phyloP scores from a whole-genome alignment of 2,797 vertebrate species.

The Tokudaia muenninki region DNA sequence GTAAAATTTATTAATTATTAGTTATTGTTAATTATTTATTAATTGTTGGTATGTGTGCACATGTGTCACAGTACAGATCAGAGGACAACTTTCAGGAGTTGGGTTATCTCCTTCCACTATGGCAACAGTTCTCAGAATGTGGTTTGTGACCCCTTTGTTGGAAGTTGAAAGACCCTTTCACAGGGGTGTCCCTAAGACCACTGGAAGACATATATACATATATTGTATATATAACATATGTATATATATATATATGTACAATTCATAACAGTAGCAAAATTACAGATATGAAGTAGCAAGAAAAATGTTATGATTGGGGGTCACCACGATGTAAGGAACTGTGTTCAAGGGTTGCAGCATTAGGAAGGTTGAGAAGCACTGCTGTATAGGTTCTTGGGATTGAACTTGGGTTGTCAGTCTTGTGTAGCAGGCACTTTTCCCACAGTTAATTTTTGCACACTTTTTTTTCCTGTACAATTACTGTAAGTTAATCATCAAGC shows the following conservation, averaged over 20 bases:
- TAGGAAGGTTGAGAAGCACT: neutral
- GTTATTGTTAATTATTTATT: neutral
- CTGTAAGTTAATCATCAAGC: neutral
- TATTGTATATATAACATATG: too few species aligned
- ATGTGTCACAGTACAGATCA: neutral
- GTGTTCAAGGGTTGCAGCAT: neutral
- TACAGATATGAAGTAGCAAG: neutral
- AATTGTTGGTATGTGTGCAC: neutral
- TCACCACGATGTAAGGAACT: neutral
- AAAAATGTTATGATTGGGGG: neutral
- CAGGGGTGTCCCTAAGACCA: neutral
- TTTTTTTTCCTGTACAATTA: conserved; percentile 29
- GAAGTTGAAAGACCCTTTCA: neutral
- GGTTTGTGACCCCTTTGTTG: too few species aligned
- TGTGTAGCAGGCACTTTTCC: neutral
- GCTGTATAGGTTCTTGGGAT: neutral
- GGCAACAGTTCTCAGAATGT: neutral
- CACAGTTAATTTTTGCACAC: neutral
- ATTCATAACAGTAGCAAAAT: neutral
- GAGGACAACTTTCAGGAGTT: neutral
- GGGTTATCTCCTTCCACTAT: neutral
- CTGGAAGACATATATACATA: neutral
- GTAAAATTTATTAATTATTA: neutral
- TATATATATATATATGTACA: neutral
- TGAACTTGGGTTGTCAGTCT: neutral